Evolutionary conservation across 35 echinoderm and acorn worm genomes (phyloP), one percentile per base, ranked within the genome.

Genomic region (Eucidaris tribuloides): DNA sequence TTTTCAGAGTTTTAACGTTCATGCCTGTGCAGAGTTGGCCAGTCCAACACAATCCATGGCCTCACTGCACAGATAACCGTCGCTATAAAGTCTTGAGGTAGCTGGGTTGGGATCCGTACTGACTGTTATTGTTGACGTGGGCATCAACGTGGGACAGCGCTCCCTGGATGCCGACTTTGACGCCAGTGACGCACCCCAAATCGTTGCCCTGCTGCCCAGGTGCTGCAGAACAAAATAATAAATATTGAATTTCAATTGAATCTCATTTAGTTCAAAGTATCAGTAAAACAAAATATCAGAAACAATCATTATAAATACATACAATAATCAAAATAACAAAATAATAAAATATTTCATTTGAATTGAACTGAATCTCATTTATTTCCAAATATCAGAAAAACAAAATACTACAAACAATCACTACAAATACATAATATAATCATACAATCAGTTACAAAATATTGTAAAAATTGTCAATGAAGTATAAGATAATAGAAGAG

Each of bases 31-130:
- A n/a, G n/a, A n/a, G n/a, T n/a, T n/a, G n/a, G n/a, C n/a, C n/a
- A n/a, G n/a, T n/a, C n/a, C n/a, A n/a, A n/a, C n/a, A n/a, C n/a
- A n/a, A n/a, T n/a, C n/a, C n/a, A n/a, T n/a, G n/a, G n/a, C n/a
- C n/a, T n/a, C n/a, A n/a, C 68, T 20, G 68, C 68, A 74, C 68
- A 19, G 9, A 18, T 2, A 68, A 42, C 77, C 77, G 68, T 65
- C 78, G 85, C 76, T 88, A 88, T 88, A 88, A 88, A n/a, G 78
- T 77, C 46, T 79, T 88, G 76, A 88, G 78, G 76, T 88, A 88
- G 49, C 76, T 49, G 2, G 76, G 74, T 59, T 88, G 58, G 32
- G 48, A 35, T 17, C 42, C 42, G 43, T 88, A 88, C 57, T 79
- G 85, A 33, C 59, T 63, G 25, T 65, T 63, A n/a, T 56, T 42